Percentiles rank a stretch among this genome's conserved stretches.
These are phyloP conservation scores for Eumacrocentrus americanus DNA, from an alignment of 2,888 invertebrate species.

Conservation along the genomic window DNA sequence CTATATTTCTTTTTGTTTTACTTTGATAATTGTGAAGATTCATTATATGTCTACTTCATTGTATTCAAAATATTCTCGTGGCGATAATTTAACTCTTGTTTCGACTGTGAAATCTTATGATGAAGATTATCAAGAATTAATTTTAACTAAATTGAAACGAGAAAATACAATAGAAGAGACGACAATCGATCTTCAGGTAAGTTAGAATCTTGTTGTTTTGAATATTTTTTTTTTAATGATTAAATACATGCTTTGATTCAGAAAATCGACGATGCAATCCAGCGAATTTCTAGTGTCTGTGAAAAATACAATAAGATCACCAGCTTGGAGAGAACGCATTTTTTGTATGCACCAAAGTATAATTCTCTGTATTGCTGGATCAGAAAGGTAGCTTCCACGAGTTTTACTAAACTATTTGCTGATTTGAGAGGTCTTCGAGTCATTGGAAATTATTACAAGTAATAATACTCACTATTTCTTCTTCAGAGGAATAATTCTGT, in stretches of 20 bases:
- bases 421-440: conserved; percentile 45
- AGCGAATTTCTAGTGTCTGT: conserved; percentile 46
- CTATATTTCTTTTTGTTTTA: conserved; percentile 31
- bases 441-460: conserved; percentile 51
- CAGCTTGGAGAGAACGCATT: conserved; percentile 44
- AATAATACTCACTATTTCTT: conserved; percentile 19
- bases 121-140: neutral
- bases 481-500: too few relatives aligned
- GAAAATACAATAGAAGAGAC: conserved; percentile 5
- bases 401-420: conserved; percentile 57
- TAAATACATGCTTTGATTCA: conserved; percentile 28
- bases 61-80: neutral
- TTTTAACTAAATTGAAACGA: neutral
- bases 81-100: neutral
- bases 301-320: conserved; percentile 49
- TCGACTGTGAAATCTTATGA: neutral
- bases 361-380: conserved; percentile 58
- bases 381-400: conserved; percentile 58
- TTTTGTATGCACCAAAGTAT: conserved; percentile 48
- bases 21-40: conserved; percentile 6
- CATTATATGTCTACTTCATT: neutral
- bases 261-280: conserved; percentile 37
- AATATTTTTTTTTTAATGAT: conserved; percentile 17
- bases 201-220: conserved; percentile 16
- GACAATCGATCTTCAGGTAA: conserved; percentile 20